phyloP scores from a whole-genome alignment of 2,888 invertebrate genomes.

The Melanchra persicariae region DNA sequence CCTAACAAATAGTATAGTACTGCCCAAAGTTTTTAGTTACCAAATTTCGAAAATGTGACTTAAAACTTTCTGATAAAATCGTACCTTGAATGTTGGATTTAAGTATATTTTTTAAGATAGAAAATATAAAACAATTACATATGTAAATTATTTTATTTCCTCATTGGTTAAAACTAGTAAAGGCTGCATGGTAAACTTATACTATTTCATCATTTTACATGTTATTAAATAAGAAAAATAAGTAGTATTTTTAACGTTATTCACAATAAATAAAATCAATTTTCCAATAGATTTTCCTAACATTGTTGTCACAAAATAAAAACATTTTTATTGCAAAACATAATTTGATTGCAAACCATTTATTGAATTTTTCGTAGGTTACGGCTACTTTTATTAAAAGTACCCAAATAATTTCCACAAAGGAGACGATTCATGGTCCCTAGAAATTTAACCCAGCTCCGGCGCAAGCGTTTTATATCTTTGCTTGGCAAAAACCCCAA shows the following conservation, averaged over 20 bases:
- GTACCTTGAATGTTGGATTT: no score
- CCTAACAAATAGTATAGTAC: no score
- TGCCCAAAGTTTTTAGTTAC: no score
- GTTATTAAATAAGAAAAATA: neutral
- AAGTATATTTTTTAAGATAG: no score
- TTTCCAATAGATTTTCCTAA: neutral
- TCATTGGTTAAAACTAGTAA: neutral
- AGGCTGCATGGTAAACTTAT: neutral
- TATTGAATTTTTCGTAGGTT: neutral
- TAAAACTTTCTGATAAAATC: no score
- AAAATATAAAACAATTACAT: no score
- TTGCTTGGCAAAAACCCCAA: no score
- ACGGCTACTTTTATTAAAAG: neutral
- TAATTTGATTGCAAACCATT: neutral
- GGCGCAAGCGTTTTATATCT: no score
- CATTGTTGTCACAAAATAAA: neutral
- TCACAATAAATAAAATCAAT: neutral
- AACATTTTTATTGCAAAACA: neutral
- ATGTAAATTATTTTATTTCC: neutral
- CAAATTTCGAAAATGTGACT: no score
- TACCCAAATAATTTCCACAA: no score
- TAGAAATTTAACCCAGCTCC: no score
- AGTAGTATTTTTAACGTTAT: neutral
- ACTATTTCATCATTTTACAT: neutral
- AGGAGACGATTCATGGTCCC: no score